Evolutionary conservation across 2,113 vertebrate species (phyloP).

Genomic region (Xyrauchen texanus): DNA sequence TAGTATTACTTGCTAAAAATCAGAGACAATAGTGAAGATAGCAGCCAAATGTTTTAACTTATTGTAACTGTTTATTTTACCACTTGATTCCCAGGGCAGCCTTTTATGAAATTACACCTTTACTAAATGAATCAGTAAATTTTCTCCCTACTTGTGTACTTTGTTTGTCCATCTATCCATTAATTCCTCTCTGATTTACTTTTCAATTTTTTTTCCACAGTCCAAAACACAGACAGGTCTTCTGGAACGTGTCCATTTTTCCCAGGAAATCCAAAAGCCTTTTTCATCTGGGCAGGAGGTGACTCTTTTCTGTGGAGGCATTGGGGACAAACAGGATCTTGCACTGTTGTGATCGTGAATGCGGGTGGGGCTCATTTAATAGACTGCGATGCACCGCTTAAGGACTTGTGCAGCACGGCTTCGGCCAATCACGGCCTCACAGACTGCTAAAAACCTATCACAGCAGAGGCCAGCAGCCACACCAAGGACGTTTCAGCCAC

Average conservation of each 20-base stretch:
- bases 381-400: constrained; percentile 93
- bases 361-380: constrained; percentile 39
- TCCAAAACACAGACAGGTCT: background rate
- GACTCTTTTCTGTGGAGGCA: constrained; percentile 38
- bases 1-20: too few species aligned
- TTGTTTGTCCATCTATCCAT: too few species aligned
- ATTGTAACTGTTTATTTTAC: background rate
- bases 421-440: constrained; percentile 74
- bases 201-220: background rate
- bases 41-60: background rate
- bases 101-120: background rate
- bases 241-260: too few species aligned
- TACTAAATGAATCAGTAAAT: too few species aligned
- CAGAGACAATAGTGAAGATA: too few species aligned
- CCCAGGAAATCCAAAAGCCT: background rate
- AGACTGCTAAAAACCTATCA: constrained; percentile 50
- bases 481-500: constrained; percentile 88
- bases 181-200: background rate
- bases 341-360: constrained; percentile 46
- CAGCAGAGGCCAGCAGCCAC: constrained; percentile 72
- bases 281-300: background rate
- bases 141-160: too few species aligned
- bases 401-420: constrained; percentile 97
- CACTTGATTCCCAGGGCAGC: background rate
- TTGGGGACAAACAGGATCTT: constrained; percentile 13